Base-by-base conservation (phyloP, 35 echinoderm and acorn worm genomes). In the Heliocidaris erythrogramma region DNA sequence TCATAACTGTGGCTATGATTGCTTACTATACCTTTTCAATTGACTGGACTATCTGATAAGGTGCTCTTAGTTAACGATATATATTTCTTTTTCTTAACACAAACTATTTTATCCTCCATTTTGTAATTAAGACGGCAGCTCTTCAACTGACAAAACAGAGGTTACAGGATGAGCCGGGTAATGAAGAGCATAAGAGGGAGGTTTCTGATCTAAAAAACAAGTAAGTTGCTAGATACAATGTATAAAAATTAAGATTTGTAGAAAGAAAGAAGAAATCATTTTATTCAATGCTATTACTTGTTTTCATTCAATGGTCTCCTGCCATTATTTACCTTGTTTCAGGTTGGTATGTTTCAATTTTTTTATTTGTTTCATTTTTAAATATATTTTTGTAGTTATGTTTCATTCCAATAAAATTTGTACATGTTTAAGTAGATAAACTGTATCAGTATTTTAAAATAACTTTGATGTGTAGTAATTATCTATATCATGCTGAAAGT, bases 111-210 rank as follows among this genome's bases (percentile, higher is more conserved):
- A 42, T 42, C 35, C 35, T 42, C 35, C 35, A 42, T 42, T 42
- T 42, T 42, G 35, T 1, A 42, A 42, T 29, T 94, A 99, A 99
- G 98, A 99, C 97, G 50, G 98, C 97, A 10, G 94, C 84, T 42
- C 88, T 95, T 27, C 98, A 99, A 95, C 53, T 99, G 85, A 92
- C 97, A 31, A 99, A 99, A 90, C 98, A 99, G 94, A 97, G 95
- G 59, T 65, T 97, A 1, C 94, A 95, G 30, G 98, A 99, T 93
- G 95, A 97, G 50, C 98, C 98, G 4, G 49, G 59, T 16, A 85
- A 71, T 92, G 94, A 96, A 29, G 92, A 96, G 88, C 93, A 95
- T 93, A 49, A 95, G 90, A 96, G 93, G 52, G 96, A 97, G 59
- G 56, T 97, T 30, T 88, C 94, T n/a, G 90, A 97, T 32, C 94